Evolutionary conservation across 2,888 invertebrate genomes (phyloP).

Genomic region (Troglohyphantes excavatus): DNA sequence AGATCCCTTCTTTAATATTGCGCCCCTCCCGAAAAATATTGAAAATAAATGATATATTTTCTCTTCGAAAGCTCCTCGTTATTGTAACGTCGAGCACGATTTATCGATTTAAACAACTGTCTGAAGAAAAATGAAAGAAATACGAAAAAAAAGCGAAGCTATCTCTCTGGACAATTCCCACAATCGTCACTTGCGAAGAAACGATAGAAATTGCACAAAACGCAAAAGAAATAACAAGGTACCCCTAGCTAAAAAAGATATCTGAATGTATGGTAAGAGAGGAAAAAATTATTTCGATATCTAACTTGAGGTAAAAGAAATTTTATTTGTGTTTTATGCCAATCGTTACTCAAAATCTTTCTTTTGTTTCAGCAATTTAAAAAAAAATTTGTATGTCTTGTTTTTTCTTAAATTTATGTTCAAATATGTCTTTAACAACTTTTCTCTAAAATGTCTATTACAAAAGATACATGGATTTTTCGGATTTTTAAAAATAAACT

Average conservation of each 20-base stretch:
- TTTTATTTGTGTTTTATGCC: background rate
- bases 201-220: conserved; percentile 25
- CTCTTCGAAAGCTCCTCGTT: conserved; percentile 6
- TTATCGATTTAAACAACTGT: conserved; percentile 53
- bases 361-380: background rate
- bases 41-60: conserved; percentile 61
- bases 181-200: conserved; percentile 29
- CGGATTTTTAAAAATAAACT: background rate
- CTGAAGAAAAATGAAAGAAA: conserved; percentile 15
- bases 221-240: background rate
- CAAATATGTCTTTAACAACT: conserved; percentile 34
- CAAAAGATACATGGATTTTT: background rate
- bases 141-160: too few relatives aligned
- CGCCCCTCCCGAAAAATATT: conserved; percentile 30
- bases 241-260: background rate
- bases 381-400: conserved; percentile 5
- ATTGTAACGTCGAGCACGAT: conserved; percentile 27
- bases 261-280: background rate
- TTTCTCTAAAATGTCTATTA: background rate
- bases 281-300: background rate
- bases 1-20: conserved; percentile 9
- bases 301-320: background rate
- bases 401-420: conserved; percentile 12
- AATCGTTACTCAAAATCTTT: background rate
- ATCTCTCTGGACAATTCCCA: conserved; percentile 18